phyloP scores from a whole-genome alignment of 2,113 vertebrate genomes.

The Atractosteus spatula region DNA sequence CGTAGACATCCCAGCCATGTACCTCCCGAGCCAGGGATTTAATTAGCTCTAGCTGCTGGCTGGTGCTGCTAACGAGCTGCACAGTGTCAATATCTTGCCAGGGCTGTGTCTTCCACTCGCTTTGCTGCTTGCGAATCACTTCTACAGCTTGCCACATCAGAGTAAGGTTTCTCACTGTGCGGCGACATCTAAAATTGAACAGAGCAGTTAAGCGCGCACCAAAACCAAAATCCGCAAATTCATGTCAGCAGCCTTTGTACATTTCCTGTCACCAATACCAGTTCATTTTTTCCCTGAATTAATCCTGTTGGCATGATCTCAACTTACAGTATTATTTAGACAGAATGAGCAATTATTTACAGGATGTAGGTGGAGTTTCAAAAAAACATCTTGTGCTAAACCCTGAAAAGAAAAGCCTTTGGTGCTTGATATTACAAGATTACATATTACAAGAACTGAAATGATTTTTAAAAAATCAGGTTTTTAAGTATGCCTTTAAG shows the following conservation, averaged over 20 bases:
- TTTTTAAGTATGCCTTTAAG: too few relatives aligned
- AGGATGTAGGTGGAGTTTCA: too few relatives aligned
- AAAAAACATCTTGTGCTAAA: too few relatives aligned
- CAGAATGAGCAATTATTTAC: too few relatives aligned
- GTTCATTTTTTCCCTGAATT: not conserved
- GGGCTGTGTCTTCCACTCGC: conserved; percentile 16
- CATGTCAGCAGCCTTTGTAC: not conserved
- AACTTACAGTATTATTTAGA: too few relatives aligned
- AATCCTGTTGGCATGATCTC: not conserved
- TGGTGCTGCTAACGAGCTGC: conserved; percentile 12
- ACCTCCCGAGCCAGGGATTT: conserved; percentile 22
- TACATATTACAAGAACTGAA: too few relatives aligned
- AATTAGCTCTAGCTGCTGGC: conserved; percentile 18
- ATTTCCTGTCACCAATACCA: not conserved
- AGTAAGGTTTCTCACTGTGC: conserved; percentile 21
- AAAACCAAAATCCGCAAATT: too few relatives aligned
- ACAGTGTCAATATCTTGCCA: conserved; percentile 30
- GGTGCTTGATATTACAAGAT: too few relatives aligned
- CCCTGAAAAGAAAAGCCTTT: too few relatives aligned
- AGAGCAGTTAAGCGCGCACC: not conserved
- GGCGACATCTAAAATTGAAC: conserved; percentile 19
- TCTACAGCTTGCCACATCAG: conserved; percentile 25
- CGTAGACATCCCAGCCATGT: conserved; percentile 21
- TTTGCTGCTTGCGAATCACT: conserved; percentile 19
- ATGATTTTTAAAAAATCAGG: too few relatives aligned